These are phyloP conservation scores for Baccha elongata DNA, from an alignment of 2,888 invertebrate species.

Conservation along the genomic window DNA sequence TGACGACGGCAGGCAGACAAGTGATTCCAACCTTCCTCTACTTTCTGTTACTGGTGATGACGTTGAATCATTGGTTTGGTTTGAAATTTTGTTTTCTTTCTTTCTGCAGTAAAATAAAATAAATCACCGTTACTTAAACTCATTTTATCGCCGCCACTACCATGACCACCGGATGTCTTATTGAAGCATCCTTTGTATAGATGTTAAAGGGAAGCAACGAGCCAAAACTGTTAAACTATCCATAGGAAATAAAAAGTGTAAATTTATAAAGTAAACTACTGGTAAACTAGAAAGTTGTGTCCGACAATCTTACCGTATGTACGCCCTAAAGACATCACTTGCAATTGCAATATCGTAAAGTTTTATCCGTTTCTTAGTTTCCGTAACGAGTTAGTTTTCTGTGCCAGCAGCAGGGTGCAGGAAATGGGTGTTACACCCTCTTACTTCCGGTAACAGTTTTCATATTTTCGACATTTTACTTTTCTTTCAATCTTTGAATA, in stretches of 20 bases:
- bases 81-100: constrained; percentile 17
- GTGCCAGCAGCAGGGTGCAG: constrained; percentile 10
- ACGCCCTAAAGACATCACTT: constrained; percentile 41
- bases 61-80: constrained; percentile 9
- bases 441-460: constrained; percentile 21
- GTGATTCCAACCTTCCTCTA: constrained; percentile 4
- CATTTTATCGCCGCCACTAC: constrained; percentile 30
- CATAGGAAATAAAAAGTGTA: constrained; percentile 13
- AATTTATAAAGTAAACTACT: constrained; percentile 44
- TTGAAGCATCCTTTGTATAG: not conserved
- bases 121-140: constrained; percentile 14
- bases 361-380: constrained; percentile 27
- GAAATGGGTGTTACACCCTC: not conserved
- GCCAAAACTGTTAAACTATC: constrained; percentile 9
- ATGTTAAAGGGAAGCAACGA: not conserved
- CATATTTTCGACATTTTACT: constrained; percentile 35
- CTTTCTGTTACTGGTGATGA: not conserved
- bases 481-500: constrained; percentile 17
- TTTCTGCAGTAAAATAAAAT: constrained; percentile 12
- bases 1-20: constrained; percentile 29
- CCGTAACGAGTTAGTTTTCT: constrained; percentile 43
- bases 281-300: constrained; percentile 52
- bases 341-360: constrained; percentile 36
- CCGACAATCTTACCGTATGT: constrained; percentile 40
- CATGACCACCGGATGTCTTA: not conserved